These are phyloP conservation scores for Tupaia chinensis DNA, from an alignment of 2,113 vertebrate genomes.

Conservation along the genomic window DNA sequence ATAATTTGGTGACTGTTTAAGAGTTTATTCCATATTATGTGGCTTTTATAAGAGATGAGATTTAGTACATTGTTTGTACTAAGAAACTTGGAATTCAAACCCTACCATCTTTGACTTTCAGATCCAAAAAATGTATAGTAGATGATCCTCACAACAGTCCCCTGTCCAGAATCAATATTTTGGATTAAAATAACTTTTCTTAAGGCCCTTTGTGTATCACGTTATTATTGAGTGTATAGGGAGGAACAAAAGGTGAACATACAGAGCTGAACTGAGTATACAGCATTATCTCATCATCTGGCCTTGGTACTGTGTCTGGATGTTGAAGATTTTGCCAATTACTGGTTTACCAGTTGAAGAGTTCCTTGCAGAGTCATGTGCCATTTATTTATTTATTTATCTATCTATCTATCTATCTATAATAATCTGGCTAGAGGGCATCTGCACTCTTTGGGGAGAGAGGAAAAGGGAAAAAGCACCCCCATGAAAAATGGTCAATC, in stretches of 20 bases:
- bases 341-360: neutral
- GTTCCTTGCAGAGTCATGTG: neutral
- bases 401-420: too few species aligned
- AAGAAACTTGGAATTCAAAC: conserved; percentile 42
- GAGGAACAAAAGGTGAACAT: neutral
- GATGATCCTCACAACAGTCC: neutral
- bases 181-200: conserved; percentile 52
- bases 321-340: neutral
- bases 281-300: neutral
- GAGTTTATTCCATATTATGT: conserved; percentile 16
- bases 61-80: conserved; percentile 36
- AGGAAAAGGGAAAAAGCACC: too few species aligned
- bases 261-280: neutral
- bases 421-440: too few species aligned
- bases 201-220: neutral
- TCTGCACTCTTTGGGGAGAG: too few species aligned
- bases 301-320: neutral
- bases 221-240: neutral
- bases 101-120: conserved; percentile 30
- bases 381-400: neutral
- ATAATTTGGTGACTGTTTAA: conserved; percentile 49
- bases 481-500: too few species aligned
- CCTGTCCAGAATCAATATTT: neutral
- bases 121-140: neutral
- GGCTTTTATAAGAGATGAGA: conserved; percentile 39